phyloP scores from a whole-genome alignment of 2,888 invertebrate species.

The Pterobdella sp. region DNA sequence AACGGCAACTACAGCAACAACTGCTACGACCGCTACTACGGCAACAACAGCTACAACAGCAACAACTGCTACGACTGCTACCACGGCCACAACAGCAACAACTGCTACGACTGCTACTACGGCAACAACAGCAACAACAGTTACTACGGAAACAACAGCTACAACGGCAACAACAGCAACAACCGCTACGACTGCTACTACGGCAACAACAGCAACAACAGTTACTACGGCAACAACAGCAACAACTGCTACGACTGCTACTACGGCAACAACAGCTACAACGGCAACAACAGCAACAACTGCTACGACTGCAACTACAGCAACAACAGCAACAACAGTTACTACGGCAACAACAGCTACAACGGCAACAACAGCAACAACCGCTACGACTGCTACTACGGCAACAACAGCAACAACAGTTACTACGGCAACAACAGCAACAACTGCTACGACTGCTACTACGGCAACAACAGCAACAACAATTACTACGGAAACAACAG shows the following conservation, averaged over 20 bases:
- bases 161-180: too few relatives aligned
- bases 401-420: not conserved
- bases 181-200: too few relatives aligned
- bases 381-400: not conserved
- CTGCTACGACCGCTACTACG: not conserved
- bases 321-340: not conserved
- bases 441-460: conserved; percentile 5
- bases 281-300: not conserved
- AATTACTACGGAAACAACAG: too few relatives aligned
- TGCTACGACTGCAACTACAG: not conserved
- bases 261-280: not conserved
- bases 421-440: not conserved
- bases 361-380: conserved; percentile 11
- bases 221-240: not conserved
- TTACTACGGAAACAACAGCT: too few relatives aligned
- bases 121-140: conserved; percentile 11
- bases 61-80: not conserved
- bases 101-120: not conserved
- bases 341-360: conserved; percentile 3
- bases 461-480: not conserved
- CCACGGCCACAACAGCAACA: too few relatives aligned
- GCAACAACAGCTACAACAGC: conserved; percentile 3
- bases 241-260: not conserved
- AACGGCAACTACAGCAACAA: not conserved
- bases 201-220: too few relatives aligned